Base-by-base conservation (phyloP, 2,113 vertebrate species). In the Melanostigma gelatinosum region DNA sequence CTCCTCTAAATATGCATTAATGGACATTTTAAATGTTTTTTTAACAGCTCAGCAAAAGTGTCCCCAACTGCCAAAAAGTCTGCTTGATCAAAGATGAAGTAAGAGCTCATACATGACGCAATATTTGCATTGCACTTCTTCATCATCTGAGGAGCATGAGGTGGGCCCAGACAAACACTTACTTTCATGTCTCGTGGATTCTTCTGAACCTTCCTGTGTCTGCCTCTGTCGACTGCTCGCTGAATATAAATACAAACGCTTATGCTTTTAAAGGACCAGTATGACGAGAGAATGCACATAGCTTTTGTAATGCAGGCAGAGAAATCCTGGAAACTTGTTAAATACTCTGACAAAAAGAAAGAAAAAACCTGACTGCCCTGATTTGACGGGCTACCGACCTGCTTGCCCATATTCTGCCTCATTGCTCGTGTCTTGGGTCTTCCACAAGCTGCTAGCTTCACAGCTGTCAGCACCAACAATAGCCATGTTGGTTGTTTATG, bases 111-210 rank as follows among this genome's bases (percentile, higher is more conserved):
- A 67, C 4, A 6, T 67, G 22, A 40, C 22, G 48, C 9, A 42
- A 11, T 24, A 57, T 27, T 13, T 57, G 24, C n/a, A 57, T 40
- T 13, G 44, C 9, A 8, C 18, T 8, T 52, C 48, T 50, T 50
- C 2, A 22, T 52, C 18, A 52, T 18, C 48, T 52, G 48, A 52
- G 7, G 5, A 52, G 18, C 48, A 52, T 8, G 48, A 52, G 48
- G 48, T 8, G 18, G 38, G 55, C 72, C 40, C 44, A 46, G 74
- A 74, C 54, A 71, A 60, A 54, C n/a, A 57, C 10, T 20, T 74
- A 48, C 61, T 50, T 48, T 75, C 12, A 70, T 79, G 77, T 73
- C 42, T 75, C 38, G 15, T 48, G 18, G 13, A 72, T 38, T 42
- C 52, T 36, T 66, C 68, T 79, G 57, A 68, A 72, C 60, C 22